Conservation (phyloP, 2,113 vertebrate genomes). For the Lepus europaeus region DNA sequence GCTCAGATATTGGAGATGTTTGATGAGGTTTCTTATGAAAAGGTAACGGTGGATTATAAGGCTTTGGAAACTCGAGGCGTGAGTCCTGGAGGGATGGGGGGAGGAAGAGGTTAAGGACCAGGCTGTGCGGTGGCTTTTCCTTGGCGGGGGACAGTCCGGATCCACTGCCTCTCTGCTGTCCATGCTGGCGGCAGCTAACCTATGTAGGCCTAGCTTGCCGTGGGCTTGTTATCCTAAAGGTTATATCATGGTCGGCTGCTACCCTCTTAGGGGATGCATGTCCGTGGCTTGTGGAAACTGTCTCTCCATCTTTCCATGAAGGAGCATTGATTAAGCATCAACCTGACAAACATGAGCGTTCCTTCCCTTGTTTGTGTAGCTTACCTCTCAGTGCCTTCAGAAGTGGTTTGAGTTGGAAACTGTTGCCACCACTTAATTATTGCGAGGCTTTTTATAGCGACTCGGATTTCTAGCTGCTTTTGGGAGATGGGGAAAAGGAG, state of each 20-base stretch:
- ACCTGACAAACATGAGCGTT: not conserved
- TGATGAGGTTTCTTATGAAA: slow-evolving; percentile 94
- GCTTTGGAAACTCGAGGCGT: not conserved
- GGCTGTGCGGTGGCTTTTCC: not conserved
- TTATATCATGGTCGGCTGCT: not conserved
- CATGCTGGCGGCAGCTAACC: not conserved
- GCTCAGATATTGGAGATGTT: slow-evolving; percentile 96
- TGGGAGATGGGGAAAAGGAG: not conserved
- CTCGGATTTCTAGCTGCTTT: not conserved
- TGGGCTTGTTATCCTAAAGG: not conserved
- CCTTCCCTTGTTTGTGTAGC: not conserved
- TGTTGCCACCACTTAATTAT: not conserved
- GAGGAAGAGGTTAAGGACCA: not conserved
- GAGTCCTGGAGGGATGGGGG: not conserved
- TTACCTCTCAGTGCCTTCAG: not conserved
- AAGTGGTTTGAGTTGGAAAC: not conserved
- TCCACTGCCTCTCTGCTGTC: not conserved
- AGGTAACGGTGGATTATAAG: slow-evolving; percentile 86
- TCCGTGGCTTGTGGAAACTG: not conserved
- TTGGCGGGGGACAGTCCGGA: too few relatives aligned
- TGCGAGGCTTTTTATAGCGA: not conserved
- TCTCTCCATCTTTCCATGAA: not conserved
- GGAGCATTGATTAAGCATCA: not conserved
- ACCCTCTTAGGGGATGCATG: not conserved
- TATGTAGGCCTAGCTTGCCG: not conserved